phyloP scores from a whole-genome alignment of 1,140 invertebrate species.

The Stegodyphus dumicola region DNA sequence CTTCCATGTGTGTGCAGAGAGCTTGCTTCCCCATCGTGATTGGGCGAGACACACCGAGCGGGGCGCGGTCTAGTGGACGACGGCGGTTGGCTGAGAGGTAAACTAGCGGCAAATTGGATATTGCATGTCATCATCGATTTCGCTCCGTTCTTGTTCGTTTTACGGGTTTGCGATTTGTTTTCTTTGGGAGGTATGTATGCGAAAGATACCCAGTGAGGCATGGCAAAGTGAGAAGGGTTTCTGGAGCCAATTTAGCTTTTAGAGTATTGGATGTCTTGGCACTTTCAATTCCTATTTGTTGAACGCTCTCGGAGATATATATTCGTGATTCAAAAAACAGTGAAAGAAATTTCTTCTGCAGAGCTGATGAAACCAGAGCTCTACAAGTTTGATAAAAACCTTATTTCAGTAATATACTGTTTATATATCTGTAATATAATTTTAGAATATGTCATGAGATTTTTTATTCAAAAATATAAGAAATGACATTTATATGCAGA shows the following conservation, averaged over 20 bases:
- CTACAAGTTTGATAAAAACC: too few relatives aligned
- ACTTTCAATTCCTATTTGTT: too few relatives aligned
- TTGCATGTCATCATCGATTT: conserved; percentile 51
- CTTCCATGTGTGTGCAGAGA: neutral
- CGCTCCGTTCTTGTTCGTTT: neutral
- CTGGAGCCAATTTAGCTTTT: neutral
- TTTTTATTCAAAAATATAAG: too few relatives aligned
- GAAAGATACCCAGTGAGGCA: neutral
- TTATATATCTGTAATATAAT: too few relatives aligned
- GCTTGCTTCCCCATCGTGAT: neutral
- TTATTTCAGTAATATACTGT: too few relatives aligned
- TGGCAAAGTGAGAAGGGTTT: neutral
- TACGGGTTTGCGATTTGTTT: neutral
- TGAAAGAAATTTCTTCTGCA: too few relatives aligned
- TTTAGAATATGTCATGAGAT: too few relatives aligned
- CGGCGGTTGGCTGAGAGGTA: conserved; percentile 44
- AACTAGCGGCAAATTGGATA: conserved; percentile 59
- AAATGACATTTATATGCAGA: too few relatives aligned
- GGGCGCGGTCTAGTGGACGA: conserved; percentile 44
- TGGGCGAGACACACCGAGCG: conserved; percentile 21
- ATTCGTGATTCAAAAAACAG: too few relatives aligned
- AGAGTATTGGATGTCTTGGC: too few relatives aligned
- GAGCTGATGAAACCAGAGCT: too few relatives aligned
- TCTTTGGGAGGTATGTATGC: neutral
- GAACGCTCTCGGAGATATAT: too few relatives aligned